Conservation (phyloP, 1,140 invertebrate species). For the Cotesia vestalis region DNA sequence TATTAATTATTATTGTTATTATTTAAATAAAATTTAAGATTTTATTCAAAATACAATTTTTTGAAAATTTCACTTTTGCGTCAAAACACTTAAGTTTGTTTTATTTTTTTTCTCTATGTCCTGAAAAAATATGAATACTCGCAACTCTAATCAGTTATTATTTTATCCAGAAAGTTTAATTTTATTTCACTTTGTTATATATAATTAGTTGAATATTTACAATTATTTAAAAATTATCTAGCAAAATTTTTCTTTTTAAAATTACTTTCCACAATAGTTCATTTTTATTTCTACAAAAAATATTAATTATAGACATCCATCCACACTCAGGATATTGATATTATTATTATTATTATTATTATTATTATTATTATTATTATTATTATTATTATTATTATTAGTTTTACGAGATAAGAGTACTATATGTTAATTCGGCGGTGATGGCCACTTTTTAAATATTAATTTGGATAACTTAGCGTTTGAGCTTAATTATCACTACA, state of each 20-base stretch:
- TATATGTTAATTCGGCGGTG: conserved; percentile 27
- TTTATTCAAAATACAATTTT: conserved; percentile 5
- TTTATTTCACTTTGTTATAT: conserved; percentile 14
- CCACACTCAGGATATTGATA: conserved; percentile 10
- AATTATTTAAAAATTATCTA: conserved; percentile 32
- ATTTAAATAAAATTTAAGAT: not conserved
- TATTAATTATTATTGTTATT: not conserved
- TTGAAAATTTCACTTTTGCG: conserved; percentile 21
- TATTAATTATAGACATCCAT: conserved; percentile 24
- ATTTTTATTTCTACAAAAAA: conserved; percentile 22
- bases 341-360: conserved; percentile 15
- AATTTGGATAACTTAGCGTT: not conserved
- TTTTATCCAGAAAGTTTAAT: not conserved
- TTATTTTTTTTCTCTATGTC: conserved; percentile 29
- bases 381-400: too few relatives aligned
- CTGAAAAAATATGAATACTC: conserved; percentile 40
- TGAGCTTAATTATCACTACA: conserved; percentile 16
- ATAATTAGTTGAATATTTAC: conserved; percentile 31
- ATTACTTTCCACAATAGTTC: conserved; percentile 18
- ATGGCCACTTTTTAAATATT: conserved; percentile 30
- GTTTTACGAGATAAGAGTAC: conserved; percentile 4
- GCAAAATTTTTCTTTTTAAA: conserved; percentile 28
- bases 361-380: conserved; percentile 3
- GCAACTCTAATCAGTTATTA: conserved; percentile 18
- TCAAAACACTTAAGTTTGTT: conserved; percentile 16